Evolutionary conservation across 2,797 vertebrate species (phyloP).

Genomic region (Halcyon leucocephala): DNA sequence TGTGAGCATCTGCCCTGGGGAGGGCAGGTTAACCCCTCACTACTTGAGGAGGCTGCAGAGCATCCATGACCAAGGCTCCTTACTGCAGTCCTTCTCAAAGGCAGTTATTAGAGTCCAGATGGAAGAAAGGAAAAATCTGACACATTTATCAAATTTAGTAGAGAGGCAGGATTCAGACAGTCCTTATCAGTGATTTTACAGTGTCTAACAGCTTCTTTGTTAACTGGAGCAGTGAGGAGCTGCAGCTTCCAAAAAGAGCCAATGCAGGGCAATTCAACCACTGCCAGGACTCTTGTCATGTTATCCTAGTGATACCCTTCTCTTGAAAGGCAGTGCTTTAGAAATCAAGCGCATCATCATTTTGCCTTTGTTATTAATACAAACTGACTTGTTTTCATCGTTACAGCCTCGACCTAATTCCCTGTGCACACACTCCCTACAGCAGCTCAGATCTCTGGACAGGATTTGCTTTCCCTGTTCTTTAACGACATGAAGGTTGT

Average conservation of each 20-base stretch:
- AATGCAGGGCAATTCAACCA: slow-evolving; percentile 36
- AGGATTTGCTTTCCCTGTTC: slow-evolving; percentile 17
- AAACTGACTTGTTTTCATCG: slow-evolving; percentile 61
- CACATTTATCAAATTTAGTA: slow-evolving; percentile 16
- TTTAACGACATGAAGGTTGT: slow-evolving; percentile 52
- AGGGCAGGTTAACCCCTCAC: neutral
- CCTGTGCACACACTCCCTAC: neutral
- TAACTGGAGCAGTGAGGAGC: slow-evolving; percentile 22
- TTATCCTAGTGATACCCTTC: slow-evolving; percentile 25
- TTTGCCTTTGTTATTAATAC: slow-evolving; percentile 46
- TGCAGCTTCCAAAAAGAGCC: slow-evolving; percentile 33
- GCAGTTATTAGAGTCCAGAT: neutral
- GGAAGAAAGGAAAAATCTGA: neutral
- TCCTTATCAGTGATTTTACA: neutral
- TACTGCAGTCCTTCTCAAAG: neutral
- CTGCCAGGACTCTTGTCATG: neutral
- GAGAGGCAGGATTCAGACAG: neutral
- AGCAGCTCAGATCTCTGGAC: slow-evolving; percentile 7
- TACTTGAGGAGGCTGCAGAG: neutral
- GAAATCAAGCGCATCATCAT: slow-evolving; percentile 31
- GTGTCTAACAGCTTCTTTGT: slow-evolving; percentile 19
- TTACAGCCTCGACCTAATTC: slow-evolving; percentile 55
- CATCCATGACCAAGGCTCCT: neutral
- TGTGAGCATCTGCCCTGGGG: neutral
- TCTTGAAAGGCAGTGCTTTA: slow-evolving; percentile 3